Evolutionary conservation across 1,140 invertebrate species (phyloP).

Genomic region (Aphis gossypii): DNA sequence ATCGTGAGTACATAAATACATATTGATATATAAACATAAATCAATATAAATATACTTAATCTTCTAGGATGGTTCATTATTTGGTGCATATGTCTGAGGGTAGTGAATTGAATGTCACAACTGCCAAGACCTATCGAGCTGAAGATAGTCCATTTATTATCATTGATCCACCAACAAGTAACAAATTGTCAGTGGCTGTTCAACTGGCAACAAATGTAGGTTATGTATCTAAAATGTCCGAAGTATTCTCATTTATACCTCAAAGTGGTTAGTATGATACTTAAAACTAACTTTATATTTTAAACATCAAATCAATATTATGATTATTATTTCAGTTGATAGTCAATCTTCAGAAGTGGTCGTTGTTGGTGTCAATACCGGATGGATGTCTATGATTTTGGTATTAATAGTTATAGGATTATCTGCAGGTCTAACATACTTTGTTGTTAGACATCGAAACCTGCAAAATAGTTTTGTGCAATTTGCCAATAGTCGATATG

Average conservation of each 20-base stretch:
- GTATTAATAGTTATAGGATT: slow-evolving; percentile 67
- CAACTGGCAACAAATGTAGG: slow-evolving; percentile 71
- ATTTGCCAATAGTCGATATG: slow-evolving; percentile 86
- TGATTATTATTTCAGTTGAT: background rate
- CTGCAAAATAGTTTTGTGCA: slow-evolving; percentile 80
- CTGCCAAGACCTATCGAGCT: slow-evolving; percentile 65
- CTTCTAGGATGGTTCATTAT: slow-evolving; percentile 38
- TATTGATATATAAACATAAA: background rate
- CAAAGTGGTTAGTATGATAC: background rate
- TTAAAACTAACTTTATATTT: background rate
- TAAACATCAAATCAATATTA: background rate
- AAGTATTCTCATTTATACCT: slow-evolving; percentile 67
- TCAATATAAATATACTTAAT: background rate
- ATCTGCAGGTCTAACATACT: slow-evolving; percentile 71
- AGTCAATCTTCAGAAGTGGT: slow-evolving; percentile 59
- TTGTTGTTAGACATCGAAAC: slow-evolving; percentile 75
- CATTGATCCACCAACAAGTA: slow-evolving; percentile 65
- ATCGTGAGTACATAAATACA: background rate
- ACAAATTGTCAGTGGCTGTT: slow-evolving; percentile 73
- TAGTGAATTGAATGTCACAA: slow-evolving; percentile 61
- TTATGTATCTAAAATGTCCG: slow-evolving; percentile 72
- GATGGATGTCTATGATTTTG: slow-evolving; percentile 65
- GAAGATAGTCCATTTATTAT: slow-evolving; percentile 70
- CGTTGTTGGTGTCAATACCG: slow-evolving; percentile 61
- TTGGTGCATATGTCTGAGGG: slow-evolving; percentile 51